These are phyloP conservation scores for Acleris laterana DNA, from an alignment of 2,888 invertebrate genomes.

Conservation along the genomic window DNA sequence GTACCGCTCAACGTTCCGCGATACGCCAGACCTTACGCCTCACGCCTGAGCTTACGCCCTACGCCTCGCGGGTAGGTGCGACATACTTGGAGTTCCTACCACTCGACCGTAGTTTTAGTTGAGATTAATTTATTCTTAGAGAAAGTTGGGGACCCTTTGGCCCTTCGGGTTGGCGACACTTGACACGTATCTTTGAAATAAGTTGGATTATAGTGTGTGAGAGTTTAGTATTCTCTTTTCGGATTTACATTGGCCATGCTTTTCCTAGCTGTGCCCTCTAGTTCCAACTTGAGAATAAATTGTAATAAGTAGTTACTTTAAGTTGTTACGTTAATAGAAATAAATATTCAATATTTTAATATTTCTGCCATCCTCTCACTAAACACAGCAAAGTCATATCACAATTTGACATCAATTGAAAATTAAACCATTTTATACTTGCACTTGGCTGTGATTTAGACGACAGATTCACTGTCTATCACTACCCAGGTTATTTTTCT, in stretches of 20 bases:
- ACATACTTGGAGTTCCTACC: slow-evolving; percentile 28
- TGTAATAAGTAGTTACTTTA: too few relatives aligned
- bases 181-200: background rate
- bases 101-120: slow-evolving; percentile 25
- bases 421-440: too few relatives aligned
- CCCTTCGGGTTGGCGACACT: background rate
- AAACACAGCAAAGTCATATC: too few relatives aligned
- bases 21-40: slow-evolving; percentile 7
- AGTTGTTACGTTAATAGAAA: too few relatives aligned
- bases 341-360: too few relatives aligned
- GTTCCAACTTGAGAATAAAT: too few relatives aligned
- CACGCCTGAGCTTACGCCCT: slow-evolving; percentile 4
- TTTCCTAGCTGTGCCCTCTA: background rate
- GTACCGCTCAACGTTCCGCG: slow-evolving; percentile 49
- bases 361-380: too few relatives aligned
- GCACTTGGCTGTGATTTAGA: too few relatives aligned
- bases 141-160: slow-evolving; percentile 7
- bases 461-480: too few relatives aligned
- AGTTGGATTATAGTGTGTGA: background rate
- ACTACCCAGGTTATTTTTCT: too few relatives aligned
- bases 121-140: slow-evolving; percentile 21
- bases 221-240: background rate
- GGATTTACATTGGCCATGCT: background rate
- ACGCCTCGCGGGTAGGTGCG: slow-evolving; percentile 18
- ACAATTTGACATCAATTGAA: too few relatives aligned